Conservation (phyloP, 2,113 vertebrate species). For the Eolophus roseicapilla region DNA sequence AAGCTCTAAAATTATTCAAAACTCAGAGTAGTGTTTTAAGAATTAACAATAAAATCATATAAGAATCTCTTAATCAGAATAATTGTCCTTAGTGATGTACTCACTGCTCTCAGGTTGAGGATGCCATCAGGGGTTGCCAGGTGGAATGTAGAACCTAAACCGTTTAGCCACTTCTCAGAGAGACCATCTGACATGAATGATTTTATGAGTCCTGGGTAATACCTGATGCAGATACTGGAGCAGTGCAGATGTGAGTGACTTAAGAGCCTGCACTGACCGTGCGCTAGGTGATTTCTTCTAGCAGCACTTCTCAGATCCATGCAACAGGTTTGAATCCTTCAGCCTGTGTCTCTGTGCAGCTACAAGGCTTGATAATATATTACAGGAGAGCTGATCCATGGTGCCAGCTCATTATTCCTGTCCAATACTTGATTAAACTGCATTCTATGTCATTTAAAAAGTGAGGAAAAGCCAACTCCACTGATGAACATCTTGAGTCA, state of each 20-base stretch:
- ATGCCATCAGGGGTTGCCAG: not conserved
- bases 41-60: not conserved
- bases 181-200: not conserved
- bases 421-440: slow-evolving; percentile 40
- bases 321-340: not conserved
- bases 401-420: slow-evolving; percentile 26
- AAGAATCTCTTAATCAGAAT: not conserved
- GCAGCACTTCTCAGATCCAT: not conserved
- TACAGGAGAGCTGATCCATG: not conserved
- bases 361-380: not conserved
- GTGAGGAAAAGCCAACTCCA: slow-evolving; percentile 9
- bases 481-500: slow-evolving; percentile 24
- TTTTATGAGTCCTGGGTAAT: not conserved
- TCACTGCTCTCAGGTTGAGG: not conserved
- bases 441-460: slow-evolving; percentile 35
- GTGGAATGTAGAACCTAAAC: not conserved
- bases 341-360: rapidly evolving
- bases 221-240: not conserved
- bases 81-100: not conserved
- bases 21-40: not conserved
- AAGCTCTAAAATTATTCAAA: not conserved
- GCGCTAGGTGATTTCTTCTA: not conserved
- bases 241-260: not conserved
- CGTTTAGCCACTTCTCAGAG: not conserved
- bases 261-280: not conserved